Conservation (phyloP, 2,113 vertebrate species). For the Myrmophylax atrothorax region DNA sequence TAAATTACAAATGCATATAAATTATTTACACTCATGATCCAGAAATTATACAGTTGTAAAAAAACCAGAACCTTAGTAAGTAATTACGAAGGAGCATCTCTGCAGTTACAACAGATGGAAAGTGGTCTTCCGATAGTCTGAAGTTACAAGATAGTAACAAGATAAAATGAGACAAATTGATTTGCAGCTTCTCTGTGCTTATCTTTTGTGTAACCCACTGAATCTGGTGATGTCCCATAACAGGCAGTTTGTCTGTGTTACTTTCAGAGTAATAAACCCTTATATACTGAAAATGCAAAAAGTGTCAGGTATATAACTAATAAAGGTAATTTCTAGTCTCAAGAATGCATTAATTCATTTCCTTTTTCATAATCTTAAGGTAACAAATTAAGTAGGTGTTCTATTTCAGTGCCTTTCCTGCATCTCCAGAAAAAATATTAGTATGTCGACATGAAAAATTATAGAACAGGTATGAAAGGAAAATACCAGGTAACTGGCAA, state of each 20-base stretch:
- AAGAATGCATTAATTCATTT: neutral
- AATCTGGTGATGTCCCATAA: neutral
- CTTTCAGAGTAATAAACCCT: neutral
- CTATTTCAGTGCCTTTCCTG: neutral
- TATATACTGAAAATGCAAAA: neutral
- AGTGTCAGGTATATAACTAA: neutral
- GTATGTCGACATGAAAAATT: neutral
- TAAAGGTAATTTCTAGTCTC: neutral
- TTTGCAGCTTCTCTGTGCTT: rapidly evolving
- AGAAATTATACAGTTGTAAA: neutral
- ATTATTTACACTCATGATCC: neutral
- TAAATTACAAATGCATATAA: neutral
- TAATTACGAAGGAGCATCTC: neutral
- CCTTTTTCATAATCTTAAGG: neutral
- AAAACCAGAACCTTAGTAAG: neutral
- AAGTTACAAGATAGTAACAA: neutral
- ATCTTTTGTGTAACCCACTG: neutral
- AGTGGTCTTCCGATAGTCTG: neutral
- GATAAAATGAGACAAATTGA: neutral
- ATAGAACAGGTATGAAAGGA: neutral
- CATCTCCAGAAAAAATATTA: neutral
- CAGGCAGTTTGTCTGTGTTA: neutral
- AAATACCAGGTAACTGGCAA: neutral
- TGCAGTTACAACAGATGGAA: neutral
- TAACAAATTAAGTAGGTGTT: neutral